Evolutionary conservation across 2,797 vertebrate species (phyloP).

Genomic region (Manis javanica): DNA sequence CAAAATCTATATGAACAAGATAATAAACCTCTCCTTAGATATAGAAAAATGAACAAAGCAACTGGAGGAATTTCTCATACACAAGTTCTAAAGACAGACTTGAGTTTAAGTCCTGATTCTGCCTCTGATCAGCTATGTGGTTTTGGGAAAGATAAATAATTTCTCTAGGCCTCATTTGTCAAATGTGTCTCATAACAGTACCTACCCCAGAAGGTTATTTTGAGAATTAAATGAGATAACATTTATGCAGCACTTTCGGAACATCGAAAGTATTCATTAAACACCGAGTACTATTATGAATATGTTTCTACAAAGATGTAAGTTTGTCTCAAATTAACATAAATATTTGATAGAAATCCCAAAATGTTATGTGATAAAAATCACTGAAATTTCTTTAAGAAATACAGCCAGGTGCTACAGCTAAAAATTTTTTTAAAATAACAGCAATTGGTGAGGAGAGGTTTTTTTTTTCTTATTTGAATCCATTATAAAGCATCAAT

Average conservation of each 20-base stretch:
- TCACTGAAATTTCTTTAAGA: conserved; percentile 6
- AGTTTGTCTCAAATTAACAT: conserved; percentile 2
- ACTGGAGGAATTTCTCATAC: background rate
- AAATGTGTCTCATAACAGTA: background rate
- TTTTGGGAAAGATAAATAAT: background rate
- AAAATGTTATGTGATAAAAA: conserved; percentile 1
- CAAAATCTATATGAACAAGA: background rate
- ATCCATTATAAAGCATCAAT: background rate
- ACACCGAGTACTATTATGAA: background rate
- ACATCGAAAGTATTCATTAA: conserved; percentile 8
- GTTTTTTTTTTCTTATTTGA: background rate
- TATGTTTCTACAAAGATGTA: background rate
- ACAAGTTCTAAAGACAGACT: background rate
- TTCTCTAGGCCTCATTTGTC: background rate
- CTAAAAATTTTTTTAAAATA: background rate
- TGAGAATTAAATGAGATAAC: background rate
- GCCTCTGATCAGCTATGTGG: background rate
- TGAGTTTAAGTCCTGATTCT: background rate
- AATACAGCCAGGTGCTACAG: background rate
- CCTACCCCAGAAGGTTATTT: background rate
- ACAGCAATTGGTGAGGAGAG: background rate
- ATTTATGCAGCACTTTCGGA: background rate
- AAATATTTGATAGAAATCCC: background rate
- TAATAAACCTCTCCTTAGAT: background rate
- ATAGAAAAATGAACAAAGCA: background rate